Base-by-base conservation (phyloP, 2,113 vertebrate species). In the Pangasianodon gigas region DNA sequence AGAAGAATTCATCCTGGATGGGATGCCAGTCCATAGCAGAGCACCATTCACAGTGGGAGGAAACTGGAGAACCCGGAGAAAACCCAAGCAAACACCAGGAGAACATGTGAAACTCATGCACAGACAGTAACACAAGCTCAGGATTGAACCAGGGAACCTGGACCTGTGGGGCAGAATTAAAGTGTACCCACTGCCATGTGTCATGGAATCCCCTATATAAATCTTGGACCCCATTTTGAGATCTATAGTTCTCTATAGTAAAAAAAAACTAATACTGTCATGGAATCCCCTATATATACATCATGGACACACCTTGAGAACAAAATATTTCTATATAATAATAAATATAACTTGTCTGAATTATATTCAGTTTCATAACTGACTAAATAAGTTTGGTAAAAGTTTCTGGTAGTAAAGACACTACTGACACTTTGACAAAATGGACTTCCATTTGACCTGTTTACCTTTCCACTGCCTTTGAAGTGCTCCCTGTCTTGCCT, bases 361-460 rank as follows among this genome's bases (percentile, higher is more conserved):
- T 58, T 62, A 62, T 62, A 62, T 67, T 67, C 29, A 67, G 62
- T 67, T 67, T 67, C 9, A 67, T 67, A 60, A 21, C 19, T 60
- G 58, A 60, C 19, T 60, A 24, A 60, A 60, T 26, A 60, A 60
- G 9, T 29, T n/a, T 67, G 1, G 10, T 4, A 69, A 32, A 69
- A 16, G 11, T 69, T 32, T 14, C 32, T 69, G n/a, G 29, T 14
- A 69, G 13, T 69, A 14, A 26, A 77, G 24, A 24, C 18, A 24
- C 10, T 77, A 29, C 1, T 46, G 74, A 3, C 74, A 48, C 9
- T 74, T 7, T 75, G 41, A 89, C 81, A 16, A 87, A 74, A 67
- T n/a, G 8, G 18, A 32, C 85, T 81, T 91, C 74, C 67, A 86
- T 44, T 92, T 85, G 83, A 87, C 65, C 77, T 13, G 32, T 56